These are phyloP conservation scores for Progne subis DNA, from an alignment of 2,113 vertebrate genomes.

Conservation along the genomic window DNA sequence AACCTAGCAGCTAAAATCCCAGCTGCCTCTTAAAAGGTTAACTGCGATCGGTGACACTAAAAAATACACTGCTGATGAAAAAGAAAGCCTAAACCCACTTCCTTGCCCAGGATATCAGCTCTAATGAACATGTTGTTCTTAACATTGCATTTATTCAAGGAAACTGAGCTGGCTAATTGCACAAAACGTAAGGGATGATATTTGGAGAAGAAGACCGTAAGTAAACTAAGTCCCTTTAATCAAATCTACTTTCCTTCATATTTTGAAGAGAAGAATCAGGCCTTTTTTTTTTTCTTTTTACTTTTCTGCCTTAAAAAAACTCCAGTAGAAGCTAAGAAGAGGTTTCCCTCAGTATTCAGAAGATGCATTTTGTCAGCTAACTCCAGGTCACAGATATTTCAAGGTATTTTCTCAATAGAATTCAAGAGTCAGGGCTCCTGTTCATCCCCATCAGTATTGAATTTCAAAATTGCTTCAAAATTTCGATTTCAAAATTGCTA, in stretches of 20 bases:
- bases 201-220: background rate
- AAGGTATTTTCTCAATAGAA: background rate
- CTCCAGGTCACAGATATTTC: background rate
- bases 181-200: background rate
- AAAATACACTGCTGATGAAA: background rate
- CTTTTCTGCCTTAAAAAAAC: background rate
- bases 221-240: background rate
- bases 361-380: background rate
- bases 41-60: background rate
- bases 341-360: background rate
- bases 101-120: background rate
- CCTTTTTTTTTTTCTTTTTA: background rate
- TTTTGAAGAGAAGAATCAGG: background rate
- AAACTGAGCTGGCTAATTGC: conserved; percentile 3
- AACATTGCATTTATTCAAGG: background rate
- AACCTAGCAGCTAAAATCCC: background rate
- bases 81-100: background rate
- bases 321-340: background rate
- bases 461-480: background rate
- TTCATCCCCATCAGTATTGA: background rate
- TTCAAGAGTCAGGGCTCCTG: background rate
- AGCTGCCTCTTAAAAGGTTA: background rate
- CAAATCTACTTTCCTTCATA: background rate
- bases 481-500: background rate
- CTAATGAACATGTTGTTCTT: background rate